Percentiles rank a stretch among this genome's conserved stretches.
Conservation (phyloP, 2,888 invertebrate species). For the Pandemis heparana region DNA sequence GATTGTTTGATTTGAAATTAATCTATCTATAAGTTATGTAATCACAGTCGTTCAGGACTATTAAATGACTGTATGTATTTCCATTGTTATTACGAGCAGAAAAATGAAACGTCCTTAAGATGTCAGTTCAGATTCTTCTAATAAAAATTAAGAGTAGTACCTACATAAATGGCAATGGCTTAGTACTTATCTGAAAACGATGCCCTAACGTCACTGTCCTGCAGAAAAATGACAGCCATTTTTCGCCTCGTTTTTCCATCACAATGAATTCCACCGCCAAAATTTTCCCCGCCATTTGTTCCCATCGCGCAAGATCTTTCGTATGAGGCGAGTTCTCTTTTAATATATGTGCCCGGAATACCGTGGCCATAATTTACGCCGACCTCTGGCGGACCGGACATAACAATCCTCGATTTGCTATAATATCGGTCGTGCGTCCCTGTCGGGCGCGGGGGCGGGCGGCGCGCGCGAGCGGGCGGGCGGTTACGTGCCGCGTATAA, state of each 20-base stretch:
- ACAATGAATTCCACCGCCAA: conserved; percentile 80
- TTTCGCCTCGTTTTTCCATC: conserved; percentile 73
- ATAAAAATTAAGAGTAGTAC: neutral
- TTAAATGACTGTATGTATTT: too few relatives aligned
- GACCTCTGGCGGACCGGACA: conserved; percentile 86
- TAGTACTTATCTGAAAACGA: conserved; percentile 17
- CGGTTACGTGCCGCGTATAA: conserved; percentile 86
- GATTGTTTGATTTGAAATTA: too few relatives aligned
- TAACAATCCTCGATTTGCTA: conserved; percentile 87
- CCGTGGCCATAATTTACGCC: conserved; percentile 86
- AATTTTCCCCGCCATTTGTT: conserved; percentile 86
- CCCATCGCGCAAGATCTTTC: conserved; percentile 84
- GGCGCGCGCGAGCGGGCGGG: conserved; percentile 68
- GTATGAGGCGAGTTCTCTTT: conserved; percentile 85
- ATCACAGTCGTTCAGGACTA: too few relatives aligned
- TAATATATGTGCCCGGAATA: conserved; percentile 86
- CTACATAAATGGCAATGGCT: neutral
- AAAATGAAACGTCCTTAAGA: neutral
- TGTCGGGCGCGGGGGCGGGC: conserved; percentile 65
- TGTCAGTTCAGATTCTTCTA: neutral
- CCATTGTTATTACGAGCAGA: too few relatives aligned
- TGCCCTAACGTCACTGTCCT: conserved; percentile 46
- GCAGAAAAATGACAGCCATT: conserved; percentile 71
- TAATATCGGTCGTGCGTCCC: conserved; percentile 82
- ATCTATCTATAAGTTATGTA: too few relatives aligned